Base-by-base conservation (phyloP, 2,113 vertebrate genomes). In the Dolichallabes microphthalmus region DNA sequence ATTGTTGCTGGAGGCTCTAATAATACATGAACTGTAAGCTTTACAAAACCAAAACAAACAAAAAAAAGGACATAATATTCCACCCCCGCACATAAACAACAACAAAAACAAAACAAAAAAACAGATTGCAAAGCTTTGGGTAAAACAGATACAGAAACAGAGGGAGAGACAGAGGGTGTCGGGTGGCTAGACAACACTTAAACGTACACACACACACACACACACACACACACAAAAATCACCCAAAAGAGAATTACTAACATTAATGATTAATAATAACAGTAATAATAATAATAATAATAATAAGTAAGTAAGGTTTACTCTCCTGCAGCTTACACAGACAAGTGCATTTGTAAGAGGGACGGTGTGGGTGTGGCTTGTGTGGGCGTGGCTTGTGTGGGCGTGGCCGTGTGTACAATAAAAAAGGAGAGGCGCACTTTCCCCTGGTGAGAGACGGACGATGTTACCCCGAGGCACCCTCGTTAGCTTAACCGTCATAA, bases 1-100 rank as follows among this genome's bases (percentile, higher is more conserved):
- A 95, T 95, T 95, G 95, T 93, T 95, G 94, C 93, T 93, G 95
- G 94, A 95, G 94, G 94, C 95, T 94, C 94, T 94, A 95, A 94
- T 93, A 94, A 92, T 95, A 94, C 94, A 95, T 93, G 92, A 94
- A 94, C 92, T 85, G 91, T 94, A 94, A 95, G 94, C 94, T 93
- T 95, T 94, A 94, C 94, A 95, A 94, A 94, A 95, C 92, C 86
- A 92, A 92, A 63, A 57, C 39, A 45, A 45, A 45, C 4, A 68
- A 10, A 20, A 30, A 57, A 50, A 60, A n/a, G 2, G 4, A 82
- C 85, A 83, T 75, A 82, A 84, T 55, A 84, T 91, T 93, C 92
- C 94, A 92, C 91, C 93, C 90, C 89, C 57, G 90, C 92, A 91
- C 32, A 35, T 35, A 86, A 88, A 39, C 2, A 73, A 45, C 14